phyloP scores from a whole-genome alignment of 2,113 vertebrate genomes.

The Probosciger aterrimus region DNA sequence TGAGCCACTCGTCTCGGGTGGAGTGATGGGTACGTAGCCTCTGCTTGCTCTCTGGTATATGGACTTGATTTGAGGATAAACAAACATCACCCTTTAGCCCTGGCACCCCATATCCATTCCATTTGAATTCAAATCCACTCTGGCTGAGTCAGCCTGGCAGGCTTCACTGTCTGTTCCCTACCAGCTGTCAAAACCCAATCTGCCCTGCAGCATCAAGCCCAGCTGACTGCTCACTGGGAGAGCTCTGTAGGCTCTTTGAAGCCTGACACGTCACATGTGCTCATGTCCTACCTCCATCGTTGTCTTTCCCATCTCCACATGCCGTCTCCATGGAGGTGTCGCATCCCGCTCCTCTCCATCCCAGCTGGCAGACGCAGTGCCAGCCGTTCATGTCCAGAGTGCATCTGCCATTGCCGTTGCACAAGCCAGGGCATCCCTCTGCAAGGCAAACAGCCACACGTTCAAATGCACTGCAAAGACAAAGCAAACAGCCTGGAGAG shows the following conservation, averaged over 20 bases:
- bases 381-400: conserved; percentile 95
- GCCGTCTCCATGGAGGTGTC: conserved; percentile 98
- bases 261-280: background rate
- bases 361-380: conserved; percentile 97
- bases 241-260: background rate
- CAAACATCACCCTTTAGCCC: background rate
- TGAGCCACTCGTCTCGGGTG: background rate
- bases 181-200: conserved; percentile 39
- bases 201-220: conserved; percentile 17
- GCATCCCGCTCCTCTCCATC: conserved; percentile 95
- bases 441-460: conserved; percentile 63
- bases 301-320: conserved; percentile 95
- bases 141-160: conserved; percentile 43
- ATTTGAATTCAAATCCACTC: background rate
- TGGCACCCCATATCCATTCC: background rate
- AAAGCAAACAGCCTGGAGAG: background rate
- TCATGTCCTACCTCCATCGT: conserved; percentile 88
- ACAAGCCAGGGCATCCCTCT: conserved; percentile 98
- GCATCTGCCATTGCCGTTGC: conserved; percentile 96
- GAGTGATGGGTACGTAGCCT: background rate
- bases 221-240: background rate
- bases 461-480: background rate
- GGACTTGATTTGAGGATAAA: background rate
- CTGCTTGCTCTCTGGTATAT: background rate
- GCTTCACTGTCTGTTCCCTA: background rate